phyloP scores from a whole-genome alignment of 2,797 vertebrate genomes.

The Coccyzus lansbergi region DNA sequence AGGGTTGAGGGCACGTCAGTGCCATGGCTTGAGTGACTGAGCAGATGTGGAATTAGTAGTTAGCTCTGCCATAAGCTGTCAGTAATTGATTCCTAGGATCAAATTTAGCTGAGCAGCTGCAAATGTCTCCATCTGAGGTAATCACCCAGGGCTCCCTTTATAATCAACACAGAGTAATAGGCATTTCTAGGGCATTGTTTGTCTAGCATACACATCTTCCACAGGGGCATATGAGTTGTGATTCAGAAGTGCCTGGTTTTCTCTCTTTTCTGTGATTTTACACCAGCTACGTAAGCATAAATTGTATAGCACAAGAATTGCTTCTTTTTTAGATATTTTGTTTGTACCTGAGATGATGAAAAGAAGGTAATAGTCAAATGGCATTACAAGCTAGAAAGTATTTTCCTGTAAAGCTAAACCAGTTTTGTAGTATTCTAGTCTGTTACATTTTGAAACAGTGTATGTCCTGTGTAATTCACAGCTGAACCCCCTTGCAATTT shows the following conservation, averaged over 20 bases:
- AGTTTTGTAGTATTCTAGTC: neutral
- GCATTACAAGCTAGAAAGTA: neutral
- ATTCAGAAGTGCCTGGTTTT: neutral
- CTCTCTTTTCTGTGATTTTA: neutral
- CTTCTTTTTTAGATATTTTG: neutral
- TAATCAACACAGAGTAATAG: neutral
- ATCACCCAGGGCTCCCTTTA: neutral
- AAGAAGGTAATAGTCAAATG: neutral
- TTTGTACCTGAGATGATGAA: neutral
- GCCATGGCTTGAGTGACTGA: neutral
- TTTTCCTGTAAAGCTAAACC: neutral
- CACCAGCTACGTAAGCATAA: neutral
- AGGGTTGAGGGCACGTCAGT: neutral
- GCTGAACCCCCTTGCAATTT: neutral
- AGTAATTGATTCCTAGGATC: constrained; percentile 1
- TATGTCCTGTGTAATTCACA: neutral
- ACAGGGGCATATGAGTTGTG: neutral
- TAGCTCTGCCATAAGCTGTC: neutral
- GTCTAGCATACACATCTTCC: neutral
- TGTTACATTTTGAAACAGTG: neutral
- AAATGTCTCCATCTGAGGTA: neutral
- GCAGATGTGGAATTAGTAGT: constrained; percentile 1
- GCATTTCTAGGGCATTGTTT: neutral
- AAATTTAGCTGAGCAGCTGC: neutral
- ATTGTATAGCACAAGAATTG: neutral